Percentiles rank a stretch among this genome's conserved stretches.
These are phyloP conservation scores for Masticophis lateralis DNA, from an alignment of 2,797 vertebrate genomes.

Conservation along the genomic window DNA sequence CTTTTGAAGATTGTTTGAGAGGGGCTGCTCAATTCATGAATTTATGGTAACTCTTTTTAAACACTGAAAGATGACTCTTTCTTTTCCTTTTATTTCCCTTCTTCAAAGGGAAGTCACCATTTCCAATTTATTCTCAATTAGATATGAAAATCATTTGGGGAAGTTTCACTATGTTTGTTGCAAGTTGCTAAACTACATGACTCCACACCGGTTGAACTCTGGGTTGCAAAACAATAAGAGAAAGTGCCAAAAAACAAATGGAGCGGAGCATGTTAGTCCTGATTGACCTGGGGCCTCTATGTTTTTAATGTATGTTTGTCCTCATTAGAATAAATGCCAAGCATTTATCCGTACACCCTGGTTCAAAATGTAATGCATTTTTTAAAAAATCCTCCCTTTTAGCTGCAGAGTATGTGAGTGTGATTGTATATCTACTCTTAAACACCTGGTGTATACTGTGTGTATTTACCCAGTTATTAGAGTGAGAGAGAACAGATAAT, in stretches of 20 bases:
- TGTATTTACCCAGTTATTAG: neutral
- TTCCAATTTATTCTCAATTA: constrained; percentile 56
- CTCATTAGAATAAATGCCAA: neutral
- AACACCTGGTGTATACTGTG: neutral
- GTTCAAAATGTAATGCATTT: neutral
- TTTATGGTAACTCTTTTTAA: neutral
- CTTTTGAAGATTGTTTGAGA: neutral
- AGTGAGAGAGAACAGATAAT: neutral
- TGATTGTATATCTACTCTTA: neutral
- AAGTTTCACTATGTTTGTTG: constrained; percentile 67
- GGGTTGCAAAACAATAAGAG: constrained; percentile 52
- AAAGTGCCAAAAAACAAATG: constrained; percentile 54
- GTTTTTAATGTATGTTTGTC: neutral
- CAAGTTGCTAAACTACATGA: constrained; percentile 67
- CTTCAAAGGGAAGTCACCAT: constrained; percentile 48
- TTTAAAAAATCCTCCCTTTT: neutral
- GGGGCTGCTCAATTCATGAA: neutral
- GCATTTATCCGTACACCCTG: neutral
- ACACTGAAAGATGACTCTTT: neutral
- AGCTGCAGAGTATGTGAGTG: neutral
- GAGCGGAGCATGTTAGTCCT: constrained; percentile 3
- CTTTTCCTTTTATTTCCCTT: neutral
- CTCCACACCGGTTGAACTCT: constrained; percentile 61
- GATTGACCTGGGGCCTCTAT: constrained; percentile 15
- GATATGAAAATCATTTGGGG: constrained; percentile 60